Conservation (phyloP, 2,888 invertebrate species). For the Uloborus plumipes region DNA sequence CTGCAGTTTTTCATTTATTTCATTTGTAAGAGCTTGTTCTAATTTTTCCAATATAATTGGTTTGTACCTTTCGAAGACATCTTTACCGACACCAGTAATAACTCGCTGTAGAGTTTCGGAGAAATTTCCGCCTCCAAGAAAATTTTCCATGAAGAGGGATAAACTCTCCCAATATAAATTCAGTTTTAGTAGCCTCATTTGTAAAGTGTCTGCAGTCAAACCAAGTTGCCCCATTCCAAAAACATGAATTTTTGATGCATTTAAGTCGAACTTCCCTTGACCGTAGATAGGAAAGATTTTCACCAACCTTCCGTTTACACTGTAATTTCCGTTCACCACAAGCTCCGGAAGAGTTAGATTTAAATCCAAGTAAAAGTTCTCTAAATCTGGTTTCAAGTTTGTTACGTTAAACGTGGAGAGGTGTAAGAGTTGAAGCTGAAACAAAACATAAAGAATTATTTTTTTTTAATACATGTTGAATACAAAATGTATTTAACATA, state of each 20-base stretch:
- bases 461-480: neutral
- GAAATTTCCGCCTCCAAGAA: conserved; percentile 52
- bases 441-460: neutral
- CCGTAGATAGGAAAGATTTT: conserved; percentile 59
- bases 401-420: conserved; percentile 51
- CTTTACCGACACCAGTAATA: conserved; percentile 49
- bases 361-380: conserved; percentile 42
- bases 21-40: conserved; percentile 22
- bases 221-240: conserved; percentile 44
- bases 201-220: conserved; percentile 20
- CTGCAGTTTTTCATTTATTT: conserved; percentile 48
- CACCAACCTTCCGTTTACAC: conserved; percentile 42
- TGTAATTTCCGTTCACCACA: conserved; percentile 39
- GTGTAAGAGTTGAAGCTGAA: conserved; percentile 34
- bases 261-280: conserved; percentile 40
- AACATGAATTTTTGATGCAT: conserved; percentile 37
- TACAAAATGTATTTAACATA: no score
- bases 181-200: conserved; percentile 40
- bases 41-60: conserved; percentile 53
- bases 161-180: conserved; percentile 42
- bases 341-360: conserved; percentile 46
- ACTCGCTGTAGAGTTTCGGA: conserved; percentile 44
- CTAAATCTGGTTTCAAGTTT: conserved; percentile 40
- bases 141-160: conserved; percentile 47
- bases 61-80: conserved; percentile 50